Evolutionary conservation across 1,140 invertebrate species (phyloP), one percentile per base, ranked within the genome.

Genomic region (Vollenhovia emeryi): DNA sequence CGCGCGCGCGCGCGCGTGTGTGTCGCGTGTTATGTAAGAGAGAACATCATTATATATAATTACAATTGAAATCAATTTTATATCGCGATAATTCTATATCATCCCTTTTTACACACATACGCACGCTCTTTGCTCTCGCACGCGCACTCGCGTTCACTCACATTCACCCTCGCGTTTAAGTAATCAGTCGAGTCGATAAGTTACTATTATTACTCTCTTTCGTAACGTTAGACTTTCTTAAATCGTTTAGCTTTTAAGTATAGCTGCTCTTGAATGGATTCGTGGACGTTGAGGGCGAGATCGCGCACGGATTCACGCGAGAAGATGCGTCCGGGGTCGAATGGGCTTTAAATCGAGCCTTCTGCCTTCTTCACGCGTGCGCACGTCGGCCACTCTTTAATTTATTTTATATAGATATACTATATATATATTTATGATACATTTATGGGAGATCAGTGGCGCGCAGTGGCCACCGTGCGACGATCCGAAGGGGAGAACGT

Each of bases 401-500:
- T 66, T 69, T 68, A 79, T 87, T 86, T 85, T 75, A 75, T 69
- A 85, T 74, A 73, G 78, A 36, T 87, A 73, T 69, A 86, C 74
- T 57, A 64, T 73, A 74, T 80, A 60, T 80, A 57, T 88, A 86
- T 27, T 45, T 86, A 91, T 89, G 69, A 80, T 89, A 89, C 89
- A 91, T 86, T 90, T 84, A 86, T 27, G 87, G 73, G 92, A 92
- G 92, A 92, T 92, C 92, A 92, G 87, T 92, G 87, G 86, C 84
- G 86, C 86, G 83, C 71, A 74, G 59, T 86, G 86, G 75, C 85
- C 86, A 73, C 43, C 86, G 74, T 50, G 86, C 88, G 86, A 89
- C 86, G 85, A 71, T 59, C 60, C 79, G 80, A 85, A 87, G 86
- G 75, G 50, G 80, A 69, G 82, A 62, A 87, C 79, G 62, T 82